Evolutionary conservation across 2,113 vertebrate species (phyloP).

Genomic region (Columba livia): DNA sequence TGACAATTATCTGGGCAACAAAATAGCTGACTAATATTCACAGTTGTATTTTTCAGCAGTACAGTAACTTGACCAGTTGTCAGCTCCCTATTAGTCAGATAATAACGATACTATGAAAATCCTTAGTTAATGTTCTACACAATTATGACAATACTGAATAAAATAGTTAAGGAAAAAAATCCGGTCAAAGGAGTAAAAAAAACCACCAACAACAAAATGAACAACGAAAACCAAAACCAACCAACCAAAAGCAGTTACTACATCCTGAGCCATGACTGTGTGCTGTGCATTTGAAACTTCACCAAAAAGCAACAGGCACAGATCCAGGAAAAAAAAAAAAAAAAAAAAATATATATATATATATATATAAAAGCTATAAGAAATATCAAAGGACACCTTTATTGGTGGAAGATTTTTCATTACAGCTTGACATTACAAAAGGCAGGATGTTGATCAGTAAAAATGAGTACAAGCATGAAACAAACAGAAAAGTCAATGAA

Average conservation of each 20-base stretch:
- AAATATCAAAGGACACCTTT: constrained; percentile 40
- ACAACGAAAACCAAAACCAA: too few species aligned
- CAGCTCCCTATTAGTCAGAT: not conserved
- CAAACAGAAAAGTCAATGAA: constrained; percentile 67
- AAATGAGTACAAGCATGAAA: constrained; percentile 61
- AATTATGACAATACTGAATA: not conserved
- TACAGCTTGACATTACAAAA: constrained; percentile 45
- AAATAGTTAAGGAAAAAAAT: not conserved
- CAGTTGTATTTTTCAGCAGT: not conserved
- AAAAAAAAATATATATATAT: too few species aligned
- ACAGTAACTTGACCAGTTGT: not conserved
- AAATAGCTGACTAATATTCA: not conserved
- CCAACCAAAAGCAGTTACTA: not conserved
- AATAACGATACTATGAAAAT: not conserved
- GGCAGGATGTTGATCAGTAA: constrained; percentile 46
- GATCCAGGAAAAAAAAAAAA: not conserved
- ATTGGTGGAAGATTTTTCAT: constrained; percentile 44
- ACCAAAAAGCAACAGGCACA: not conserved
- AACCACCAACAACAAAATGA: not conserved
- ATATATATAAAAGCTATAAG: not conserved
- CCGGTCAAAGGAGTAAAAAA: not conserved
- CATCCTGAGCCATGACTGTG: not conserved
- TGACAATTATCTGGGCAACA: not conserved
- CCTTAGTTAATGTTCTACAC: not conserved
- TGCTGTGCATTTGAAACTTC: not conserved